Evolutionary conservation across 1,140 invertebrate genomes (phyloP).

Genomic region (Belonocnema kinseyi): DNA sequence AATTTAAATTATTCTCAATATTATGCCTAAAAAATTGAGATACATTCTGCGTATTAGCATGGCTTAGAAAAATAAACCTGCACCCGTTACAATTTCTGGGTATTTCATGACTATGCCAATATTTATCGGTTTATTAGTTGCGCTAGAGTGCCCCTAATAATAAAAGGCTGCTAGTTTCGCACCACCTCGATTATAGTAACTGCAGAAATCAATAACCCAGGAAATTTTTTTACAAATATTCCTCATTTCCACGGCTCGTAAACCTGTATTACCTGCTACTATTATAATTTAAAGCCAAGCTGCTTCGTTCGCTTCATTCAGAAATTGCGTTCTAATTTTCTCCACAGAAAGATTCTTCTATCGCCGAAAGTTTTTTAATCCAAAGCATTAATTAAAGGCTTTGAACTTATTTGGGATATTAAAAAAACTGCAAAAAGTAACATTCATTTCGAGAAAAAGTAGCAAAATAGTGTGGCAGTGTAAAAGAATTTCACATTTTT

Average conservation of each 20-base stretch:
- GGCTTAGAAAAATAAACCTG: background rate
- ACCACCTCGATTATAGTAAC: background rate
- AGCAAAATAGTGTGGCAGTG: too few species aligned
- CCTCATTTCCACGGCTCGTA: conserved; percentile 6
- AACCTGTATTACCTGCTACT: background rate
- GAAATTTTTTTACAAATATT: conserved; percentile 11
- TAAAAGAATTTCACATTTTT: too few species aligned
- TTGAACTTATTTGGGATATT: too few species aligned
- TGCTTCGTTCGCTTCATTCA: background rate
- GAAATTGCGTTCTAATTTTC: conserved; percentile 7
- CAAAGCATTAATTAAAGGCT: too few species aligned
- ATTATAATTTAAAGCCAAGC: background rate
- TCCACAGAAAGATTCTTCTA: too few species aligned
- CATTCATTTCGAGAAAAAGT: too few species aligned
- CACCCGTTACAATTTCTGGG: background rate
- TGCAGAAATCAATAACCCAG: conserved; percentile 9
- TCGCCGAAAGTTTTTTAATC: too few species aligned
- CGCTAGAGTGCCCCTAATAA: background rate
- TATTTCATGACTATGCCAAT: background rate
- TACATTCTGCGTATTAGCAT: background rate
- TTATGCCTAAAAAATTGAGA: too few species aligned
- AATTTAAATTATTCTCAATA: too few species aligned
- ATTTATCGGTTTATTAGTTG: conserved; percentile 14
- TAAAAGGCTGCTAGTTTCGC: background rate
- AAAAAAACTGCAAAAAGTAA: too few species aligned